Base-by-base conservation (phyloP, 2,113 vertebrate species). In the Onychostruthus taczanowskii region DNA sequence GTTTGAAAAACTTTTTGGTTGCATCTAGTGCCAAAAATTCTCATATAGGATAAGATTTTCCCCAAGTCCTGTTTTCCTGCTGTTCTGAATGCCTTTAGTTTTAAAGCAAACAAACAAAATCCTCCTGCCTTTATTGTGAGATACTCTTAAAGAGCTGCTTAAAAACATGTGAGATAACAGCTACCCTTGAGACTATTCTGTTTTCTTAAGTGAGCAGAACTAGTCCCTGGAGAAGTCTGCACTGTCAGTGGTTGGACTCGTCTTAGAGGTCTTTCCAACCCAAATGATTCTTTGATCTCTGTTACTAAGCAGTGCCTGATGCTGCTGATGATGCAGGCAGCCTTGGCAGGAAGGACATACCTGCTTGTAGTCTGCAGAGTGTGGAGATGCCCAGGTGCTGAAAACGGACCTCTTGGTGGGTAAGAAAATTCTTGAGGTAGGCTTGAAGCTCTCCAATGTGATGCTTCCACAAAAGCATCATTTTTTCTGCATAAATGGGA, bases 341-440 rank as follows among this genome's bases (percentile, higher is more conserved):
- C 4, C 4, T 11, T 41, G 73, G 68, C 75, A 47, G n/a, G 30
- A 28, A 63, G 59, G 22, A 91, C 16, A 0, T 95, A 97, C 97
- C 97, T 96, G 87, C 89, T 66, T 7, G 94, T 56, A 98, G 76
- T 16, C 85, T 94, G 88, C 97, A 94, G 63, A 97, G 58, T 0
- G 94, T 97, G 16, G 95, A 85, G 76, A 98, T 94, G 61, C 95
- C 96, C 80, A 98, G 89, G 83, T 97, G 97, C 92, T 98, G 97
- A 64, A 98, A 97, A 68, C 97, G 96, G 59, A 95, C 63, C 53
- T 98, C 97, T 33, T 8, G 96, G 69, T 97, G 97, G 17, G 50
- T 83, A 23, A 98, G 96, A 23, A 97, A 97, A 33, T 59, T 89
- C 90, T 72, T 37, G 55, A 98, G 84, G 72, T 97, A 97, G 37